phyloP scores from a whole-genome alignment of 2,113 vertebrate genomes.

The Coturnix japonica region DNA sequence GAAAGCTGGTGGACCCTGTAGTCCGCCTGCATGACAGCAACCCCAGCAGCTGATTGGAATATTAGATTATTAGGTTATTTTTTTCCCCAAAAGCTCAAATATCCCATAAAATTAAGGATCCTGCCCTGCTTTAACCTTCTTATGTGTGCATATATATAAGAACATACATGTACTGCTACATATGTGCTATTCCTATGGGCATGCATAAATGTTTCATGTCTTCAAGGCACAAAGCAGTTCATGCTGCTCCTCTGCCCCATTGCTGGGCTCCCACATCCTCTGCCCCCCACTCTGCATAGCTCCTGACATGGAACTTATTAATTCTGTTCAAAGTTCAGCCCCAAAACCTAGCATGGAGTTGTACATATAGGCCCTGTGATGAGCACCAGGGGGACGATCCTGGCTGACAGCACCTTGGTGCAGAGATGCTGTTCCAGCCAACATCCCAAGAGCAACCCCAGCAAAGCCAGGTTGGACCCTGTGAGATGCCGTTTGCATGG shows the following conservation, averaged over 20 bases:
- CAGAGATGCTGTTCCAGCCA: not conserved
- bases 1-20: not conserved
- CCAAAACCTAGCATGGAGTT: not conserved
- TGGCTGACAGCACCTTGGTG: slow-evolving; percentile 17
- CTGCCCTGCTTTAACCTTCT: not conserved
- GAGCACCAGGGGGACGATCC: not conserved
- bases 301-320: not conserved
- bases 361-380: not conserved
- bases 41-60: not conserved
- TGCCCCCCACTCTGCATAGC: not conserved
- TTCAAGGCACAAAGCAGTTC: not conserved
- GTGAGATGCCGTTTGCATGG: slow-evolving; percentile 57
- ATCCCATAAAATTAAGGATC: not conserved
- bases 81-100: not conserved
- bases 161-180: not conserved
- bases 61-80: not conserved
- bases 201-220: not conserved
- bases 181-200: not conserved
- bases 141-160: no score
- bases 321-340: not conserved
- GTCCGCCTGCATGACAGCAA: not conserved
- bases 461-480: slow-evolving; percentile 38
- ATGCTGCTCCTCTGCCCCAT: not conserved
- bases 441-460: not conserved
- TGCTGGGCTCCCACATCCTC: not conserved